These are phyloP conservation scores for Furcifer pardalis DNA, from an alignment of 2,797 vertebrate species.

Conservation along the genomic window DNA sequence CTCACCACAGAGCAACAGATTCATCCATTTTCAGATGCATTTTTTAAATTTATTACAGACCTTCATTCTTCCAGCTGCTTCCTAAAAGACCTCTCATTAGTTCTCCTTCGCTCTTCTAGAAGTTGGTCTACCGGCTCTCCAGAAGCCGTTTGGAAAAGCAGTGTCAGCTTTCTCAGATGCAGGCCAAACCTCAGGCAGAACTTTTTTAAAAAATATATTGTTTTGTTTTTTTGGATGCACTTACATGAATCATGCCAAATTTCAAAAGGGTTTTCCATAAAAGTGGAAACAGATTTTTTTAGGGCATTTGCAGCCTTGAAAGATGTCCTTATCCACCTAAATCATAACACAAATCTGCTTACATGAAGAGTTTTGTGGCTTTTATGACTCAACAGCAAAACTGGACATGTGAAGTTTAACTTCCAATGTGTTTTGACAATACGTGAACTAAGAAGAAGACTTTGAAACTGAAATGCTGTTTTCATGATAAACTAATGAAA, in stretches of 20 bases:
- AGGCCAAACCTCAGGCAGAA: slow-evolving; percentile 69
- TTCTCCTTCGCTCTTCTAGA: slow-evolving; percentile 64
- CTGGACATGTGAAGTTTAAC: slow-evolving; percentile 59
- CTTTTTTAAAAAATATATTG: too few species aligned
- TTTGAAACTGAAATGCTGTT: not conserved
- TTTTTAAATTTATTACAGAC: slow-evolving; percentile 66
- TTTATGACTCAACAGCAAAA: slow-evolving; percentile 70
- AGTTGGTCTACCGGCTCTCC: slow-evolving; percentile 71
- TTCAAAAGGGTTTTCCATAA: slow-evolving; percentile 75
- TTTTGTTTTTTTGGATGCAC: slow-evolving; percentile 59
- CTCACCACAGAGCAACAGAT: slow-evolving; percentile 52
- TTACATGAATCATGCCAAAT: slow-evolving; percentile 76
- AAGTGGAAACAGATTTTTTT: slow-evolving; percentile 81
- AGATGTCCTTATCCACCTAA: slow-evolving; percentile 59
- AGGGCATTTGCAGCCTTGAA: slow-evolving; percentile 75
- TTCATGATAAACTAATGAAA: slow-evolving; percentile 8
- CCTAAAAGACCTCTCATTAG: slow-evolving; percentile 67
- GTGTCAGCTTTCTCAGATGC: slow-evolving; percentile 73
- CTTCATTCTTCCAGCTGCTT: slow-evolving; percentile 77
- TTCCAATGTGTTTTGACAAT: slow-evolving; percentile 56
- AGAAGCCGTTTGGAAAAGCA: slow-evolving; percentile 72
- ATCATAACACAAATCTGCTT: slow-evolving; percentile 74
- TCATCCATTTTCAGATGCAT: slow-evolving; percentile 26
- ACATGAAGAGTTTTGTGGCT: slow-evolving; percentile 61
- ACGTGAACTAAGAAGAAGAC: slow-evolving; percentile 20